A percentile compares a stretch with the other conserved stretches of the same genome.
Conservation (phyloP, 2,113 vertebrate species). For the Ptychochromis oligacanthus region DNA sequence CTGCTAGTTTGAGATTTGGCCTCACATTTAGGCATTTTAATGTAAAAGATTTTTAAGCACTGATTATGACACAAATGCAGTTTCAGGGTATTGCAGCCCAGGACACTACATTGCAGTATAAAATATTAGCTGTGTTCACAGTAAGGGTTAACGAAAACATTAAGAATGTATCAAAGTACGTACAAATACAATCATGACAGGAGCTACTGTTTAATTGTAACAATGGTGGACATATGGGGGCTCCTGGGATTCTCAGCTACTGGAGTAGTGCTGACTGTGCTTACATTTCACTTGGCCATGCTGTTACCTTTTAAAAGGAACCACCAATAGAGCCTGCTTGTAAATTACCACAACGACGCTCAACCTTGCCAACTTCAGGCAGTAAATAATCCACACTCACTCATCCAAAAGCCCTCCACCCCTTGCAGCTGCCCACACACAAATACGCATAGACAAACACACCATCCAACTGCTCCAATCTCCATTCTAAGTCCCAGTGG, state of each 20-base stretch:
- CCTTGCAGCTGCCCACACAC: slow-evolving; percentile 76
- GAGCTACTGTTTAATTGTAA: slow-evolving; percentile 33
- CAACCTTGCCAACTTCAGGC: slow-evolving; percentile 77
- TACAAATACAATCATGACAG: slow-evolving; percentile 39
- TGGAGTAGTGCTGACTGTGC: slow-evolving; percentile 66
- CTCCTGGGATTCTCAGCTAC: slow-evolving; percentile 52
- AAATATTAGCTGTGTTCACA: slow-evolving; percentile 35
- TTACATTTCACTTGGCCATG: slow-evolving; percentile 75
- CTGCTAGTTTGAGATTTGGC: background rate
- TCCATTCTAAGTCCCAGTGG: slow-evolving; percentile 41
- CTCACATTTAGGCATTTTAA: background rate
- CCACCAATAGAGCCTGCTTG: slow-evolving; percentile 75
- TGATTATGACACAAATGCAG: slow-evolving; percentile 7
- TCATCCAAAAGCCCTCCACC: slow-evolving; percentile 80
- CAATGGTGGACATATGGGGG: slow-evolving; percentile 52
- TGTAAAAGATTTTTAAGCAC: slow-evolving; percentile 5
- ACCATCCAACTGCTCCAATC: slow-evolving; percentile 50
- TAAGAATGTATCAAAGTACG: background rate
- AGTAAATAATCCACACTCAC: slow-evolving; percentile 83
- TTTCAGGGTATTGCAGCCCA: background rate
- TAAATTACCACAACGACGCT: slow-evolving; percentile 81
- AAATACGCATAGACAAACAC: slow-evolving; percentile 55
- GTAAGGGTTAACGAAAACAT: background rate
- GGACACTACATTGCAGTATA: background rate
- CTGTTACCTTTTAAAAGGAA: slow-evolving; percentile 77